phyloP scores from a whole-genome alignment of 2,797 vertebrate species.

The Enteromius afrohamiltoni region DNA sequence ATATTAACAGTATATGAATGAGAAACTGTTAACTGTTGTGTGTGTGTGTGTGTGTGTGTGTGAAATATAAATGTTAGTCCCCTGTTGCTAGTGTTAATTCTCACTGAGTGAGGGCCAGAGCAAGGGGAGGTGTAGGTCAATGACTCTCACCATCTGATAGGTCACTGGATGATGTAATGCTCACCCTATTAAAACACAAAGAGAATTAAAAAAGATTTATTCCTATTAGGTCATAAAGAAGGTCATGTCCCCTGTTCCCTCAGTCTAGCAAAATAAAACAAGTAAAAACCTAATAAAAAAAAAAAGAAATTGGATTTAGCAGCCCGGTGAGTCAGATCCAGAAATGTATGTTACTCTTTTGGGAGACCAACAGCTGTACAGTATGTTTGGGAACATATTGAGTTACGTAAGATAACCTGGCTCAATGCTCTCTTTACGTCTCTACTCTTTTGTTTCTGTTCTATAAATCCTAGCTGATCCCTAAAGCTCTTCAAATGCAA shows the following conservation, averaged over 20 bases:
- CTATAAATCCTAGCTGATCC: background rate
- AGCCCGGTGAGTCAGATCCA: background rate
- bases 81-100: constrained; percentile 43
- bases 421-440: background rate
- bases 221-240: constrained; percentile 17
- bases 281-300: background rate
- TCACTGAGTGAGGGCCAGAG: constrained; percentile 25
- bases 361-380: constrained; percentile 12
- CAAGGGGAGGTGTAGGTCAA: constrained; percentile 25
- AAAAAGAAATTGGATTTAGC: constrained; percentile 2
- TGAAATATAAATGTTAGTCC: constrained; percentile 27
- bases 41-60: constrained; percentile 8
- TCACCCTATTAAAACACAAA: constrained; percentile 8
- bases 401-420: constrained; percentile 20
- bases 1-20: constrained; percentile 13
- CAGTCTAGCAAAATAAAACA: constrained; percentile 10
- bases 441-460: background rate
- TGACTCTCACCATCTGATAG: constrained; percentile 34
- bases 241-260: constrained; percentile 25
- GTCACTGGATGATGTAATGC: constrained; percentile 49
- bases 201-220: constrained; percentile 37
- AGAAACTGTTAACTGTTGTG: background rate
- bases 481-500: background rate
- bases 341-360: constrained; percentile 18
- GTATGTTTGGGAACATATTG: constrained; percentile 22